Percentiles rank a stretch among this genome's conserved stretches.
phyloP scores from a whole-genome alignment of 2,113 vertebrate species.

The western clawed frog (Xenopus tropicalis) region UCB_Xtro_10.0 CM004448.2:99603501-99604000 shows the following conservation, averaged over 20 bases:
- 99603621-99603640: constrained; percentile 66
- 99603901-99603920: constrained; percentile 75
- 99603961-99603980: constrained; percentile 75
- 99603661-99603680: constrained; percentile 70
- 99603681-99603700: constrained; percentile 59
- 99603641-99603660: constrained; percentile 82
- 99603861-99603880: constrained; percentile 83
- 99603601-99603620: constrained; percentile 79
- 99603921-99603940: constrained; percentile 77
- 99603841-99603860: constrained; percentile 94
- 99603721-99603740: constrained; percentile 79
- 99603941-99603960: constrained; percentile 84
- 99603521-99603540: constrained; percentile 88
- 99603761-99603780: constrained; percentile 71
- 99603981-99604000: constrained; percentile 86
- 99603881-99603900: constrained; percentile 79
- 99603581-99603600: constrained; percentile 81
- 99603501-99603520: constrained; percentile 95
- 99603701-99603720: constrained; percentile 70
- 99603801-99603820: constrained; percentile 83
- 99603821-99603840: constrained; percentile 97
- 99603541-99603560: constrained; percentile 94
- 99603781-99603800: constrained; percentile 79
- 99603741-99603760: constrained; percentile 70
- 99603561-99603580: constrained; percentile 85